phyloP scores from a whole-genome alignment of 2,797 vertebrate species.

The Synanceia verrucosa region DNA sequence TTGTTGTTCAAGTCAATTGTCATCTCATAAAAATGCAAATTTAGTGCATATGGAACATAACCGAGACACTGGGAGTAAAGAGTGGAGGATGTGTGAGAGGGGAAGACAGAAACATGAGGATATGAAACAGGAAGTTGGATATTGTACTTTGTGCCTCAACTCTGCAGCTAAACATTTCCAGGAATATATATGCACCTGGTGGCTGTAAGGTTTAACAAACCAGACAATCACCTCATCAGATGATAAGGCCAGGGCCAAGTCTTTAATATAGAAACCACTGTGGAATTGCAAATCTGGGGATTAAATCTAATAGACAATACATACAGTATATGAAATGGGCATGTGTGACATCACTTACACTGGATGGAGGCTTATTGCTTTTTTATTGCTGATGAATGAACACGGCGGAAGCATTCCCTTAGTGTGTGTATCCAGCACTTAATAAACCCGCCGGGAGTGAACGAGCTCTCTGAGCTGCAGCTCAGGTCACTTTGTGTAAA shows the following conservation, averaged over 20 bases:
- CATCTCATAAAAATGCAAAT: conserved; percentile 65
- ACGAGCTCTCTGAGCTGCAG: background rate
- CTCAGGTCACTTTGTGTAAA: background rate
- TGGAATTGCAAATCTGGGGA: background rate
- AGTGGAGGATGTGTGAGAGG: background rate
- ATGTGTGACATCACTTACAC: background rate
- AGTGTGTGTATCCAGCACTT: background rate
- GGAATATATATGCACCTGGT: background rate
- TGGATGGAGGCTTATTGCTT: background rate
- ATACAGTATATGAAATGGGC: background rate
- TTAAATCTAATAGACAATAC: background rate
- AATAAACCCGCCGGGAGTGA: background rate
- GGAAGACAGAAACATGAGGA: background rate
- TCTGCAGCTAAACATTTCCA: background rate
- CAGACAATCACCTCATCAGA: background rate
- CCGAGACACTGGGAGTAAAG: conserved; percentile 5
- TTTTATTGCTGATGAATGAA: background rate
- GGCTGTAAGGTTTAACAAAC: background rate
- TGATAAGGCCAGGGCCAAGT: background rate
- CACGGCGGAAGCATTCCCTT: background rate
- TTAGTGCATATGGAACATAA: conserved; percentile 42
- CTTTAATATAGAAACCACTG: background rate
- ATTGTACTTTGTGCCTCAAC: too few relatives aligned
- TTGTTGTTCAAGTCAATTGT: conserved; percentile 66
- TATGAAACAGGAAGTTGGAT: background rate